These are phyloP conservation scores for Noctua janthe DNA, from an alignment of 2,888 invertebrate species.

Conservation along the genomic window DNA sequence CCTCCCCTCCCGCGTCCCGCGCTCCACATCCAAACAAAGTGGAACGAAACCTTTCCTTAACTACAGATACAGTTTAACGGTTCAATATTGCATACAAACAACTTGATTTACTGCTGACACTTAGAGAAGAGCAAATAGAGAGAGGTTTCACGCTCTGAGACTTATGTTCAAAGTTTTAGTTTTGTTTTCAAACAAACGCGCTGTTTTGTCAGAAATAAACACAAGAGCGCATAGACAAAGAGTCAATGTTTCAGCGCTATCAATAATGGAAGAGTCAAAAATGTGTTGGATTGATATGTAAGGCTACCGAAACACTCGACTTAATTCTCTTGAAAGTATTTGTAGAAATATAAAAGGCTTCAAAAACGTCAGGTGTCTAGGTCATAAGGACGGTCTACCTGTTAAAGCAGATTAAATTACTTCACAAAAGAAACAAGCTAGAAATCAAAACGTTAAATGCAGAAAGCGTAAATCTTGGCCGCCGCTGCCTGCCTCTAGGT, in stretches of 20 bases:
- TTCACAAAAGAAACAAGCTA: slow-evolving; percentile 3
- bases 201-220: not conserved
- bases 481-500: slow-evolving; percentile 13
- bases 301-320: not conserved
- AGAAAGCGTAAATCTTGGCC: slow-evolving; percentile 1
- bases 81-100: slow-evolving; percentile 66
- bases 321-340: not conserved
- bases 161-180: slow-evolving; percentile 1
- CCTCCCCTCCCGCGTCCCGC: slow-evolving; percentile 48
- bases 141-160: slow-evolving; percentile 2
- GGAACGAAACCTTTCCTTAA: slow-evolving; percentile 69
- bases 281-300: not conserved
- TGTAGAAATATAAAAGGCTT: not conserved
- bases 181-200: slow-evolving; percentile 27
- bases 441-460: not conserved
- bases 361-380: not conserved
- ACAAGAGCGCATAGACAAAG: not conserved
- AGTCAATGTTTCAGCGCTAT: not conserved
- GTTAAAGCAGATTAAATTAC: not conserved
- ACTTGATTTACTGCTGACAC: slow-evolving; percentile 50
- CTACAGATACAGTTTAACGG: slow-evolving; percentile 65
- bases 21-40: slow-evolving; percentile 72
- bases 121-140: slow-evolving; percentile 34
- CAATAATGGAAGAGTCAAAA: not conserved
- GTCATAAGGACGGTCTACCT: not conserved